Conservation (phyloP, 2,888 invertebrate genomes). For the Lycocerus yunnanus region DNA sequence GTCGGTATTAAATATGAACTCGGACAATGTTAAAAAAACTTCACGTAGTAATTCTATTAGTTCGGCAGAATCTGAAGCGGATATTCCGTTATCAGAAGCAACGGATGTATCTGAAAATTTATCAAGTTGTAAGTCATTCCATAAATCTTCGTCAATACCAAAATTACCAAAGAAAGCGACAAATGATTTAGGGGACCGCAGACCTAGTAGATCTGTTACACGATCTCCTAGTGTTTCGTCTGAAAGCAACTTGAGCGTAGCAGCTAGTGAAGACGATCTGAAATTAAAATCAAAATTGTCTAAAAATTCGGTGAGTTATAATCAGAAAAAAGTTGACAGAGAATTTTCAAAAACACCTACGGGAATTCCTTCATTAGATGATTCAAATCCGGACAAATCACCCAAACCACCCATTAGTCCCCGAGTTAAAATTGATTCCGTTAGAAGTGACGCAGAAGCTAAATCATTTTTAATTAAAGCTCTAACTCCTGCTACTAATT, state of each 20-base stretch:
- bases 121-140: conserved; percentile 47
- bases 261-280: conserved; percentile 50
- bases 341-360: conserved; percentile 58
- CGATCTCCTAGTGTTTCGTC: conserved; percentile 56
- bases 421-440: conserved; percentile 50
- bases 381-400: conserved; percentile 58
- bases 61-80: conserved; percentile 55
- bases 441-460: conserved; percentile 64
- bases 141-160: conserved; percentile 39
- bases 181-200: conserved; percentile 27
- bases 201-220: conserved; percentile 36
- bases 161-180: conserved; percentile 47
- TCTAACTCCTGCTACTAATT: conserved; percentile 74
- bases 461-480: conserved; percentile 76
- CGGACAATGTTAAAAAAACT: conserved; percentile 51
- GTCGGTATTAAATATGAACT: conserved; percentile 71
- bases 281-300: conserved; percentile 36
- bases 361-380: conserved; percentile 60
- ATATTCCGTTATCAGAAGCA: conserved; percentile 58
- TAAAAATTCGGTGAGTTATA: conserved; percentile 33
- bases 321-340: conserved; percentile 34
- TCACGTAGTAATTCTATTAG: conserved; percentile 57
- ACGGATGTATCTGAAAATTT: conserved; percentile 51
- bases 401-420: conserved; percentile 59
- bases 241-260: conserved; percentile 45